Evolutionary conservation across 1,140 invertebrate genomes (phyloP), one percentile per base, ranked within the genome.

Genomic region (Coenobita brevimanus): DNA sequence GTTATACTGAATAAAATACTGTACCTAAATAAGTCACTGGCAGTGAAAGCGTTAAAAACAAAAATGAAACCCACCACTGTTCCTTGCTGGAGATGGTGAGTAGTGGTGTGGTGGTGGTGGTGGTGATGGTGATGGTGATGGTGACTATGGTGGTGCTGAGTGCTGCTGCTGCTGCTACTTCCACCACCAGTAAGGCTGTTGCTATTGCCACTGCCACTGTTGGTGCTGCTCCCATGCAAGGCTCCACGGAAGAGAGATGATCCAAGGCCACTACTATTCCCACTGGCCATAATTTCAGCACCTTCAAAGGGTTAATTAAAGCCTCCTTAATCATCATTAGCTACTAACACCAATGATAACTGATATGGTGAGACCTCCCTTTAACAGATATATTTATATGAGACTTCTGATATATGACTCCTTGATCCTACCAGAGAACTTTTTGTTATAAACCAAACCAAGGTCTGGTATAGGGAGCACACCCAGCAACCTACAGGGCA

Each of bases 161-260:
- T 71, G 67, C 30, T 71, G 30, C 24, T 33, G 30, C 38, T 60
- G 30, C 10, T 84, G 71, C 21, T 84, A 36, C 43, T 69, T 30
- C 54, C 43, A 41, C 30, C 41, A 33, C 80, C 50, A 17, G 41
- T 46, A 33, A 15, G 60, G 38, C 24, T 87, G 76, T 33, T 87
- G 76, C 41, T 38, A 41, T 27, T 27, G n/a, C 46, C 21, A 27
- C 24, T 46, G 8, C 82, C 67, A n/a, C 43, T 73, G 30, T 81
- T 87, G 43, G 46, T 87, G 10, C 60, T 87, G 46, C 80, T 87
- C n/a, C 84, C 84, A 36, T 87, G 84, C 27, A 87, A 71, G n/a
- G 84, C 78, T 50, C 84, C 84, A n/a, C 84, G 75, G 76, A 87
- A 87, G 30, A 87, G 62, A 69, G 84, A 87, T n/a, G 84, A 69